Evolutionary conservation across 2,888 invertebrate species (phyloP), one percentile per base, ranked within the genome.

Genomic region (Cinara cedri): DNA sequence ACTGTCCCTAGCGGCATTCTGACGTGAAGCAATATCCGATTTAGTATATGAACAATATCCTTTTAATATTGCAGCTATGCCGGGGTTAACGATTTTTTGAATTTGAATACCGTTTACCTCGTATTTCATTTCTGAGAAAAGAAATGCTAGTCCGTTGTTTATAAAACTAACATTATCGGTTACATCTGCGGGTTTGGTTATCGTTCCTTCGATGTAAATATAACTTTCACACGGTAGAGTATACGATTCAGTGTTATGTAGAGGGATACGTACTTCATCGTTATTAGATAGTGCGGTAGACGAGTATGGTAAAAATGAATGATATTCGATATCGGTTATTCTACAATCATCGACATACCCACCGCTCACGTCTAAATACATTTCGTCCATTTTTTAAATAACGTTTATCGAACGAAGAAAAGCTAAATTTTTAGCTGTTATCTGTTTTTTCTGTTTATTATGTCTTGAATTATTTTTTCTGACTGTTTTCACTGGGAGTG

Each of bases 121-220:
- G 14, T 72, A 72, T 10, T 54, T 51, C 21, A 72, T 42, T 34
- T n/a, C n/a, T n/a, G n/a, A n/a, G n/a, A n/a, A n/a, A 49, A 71
- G 11, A 46, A 44, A 72, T 1, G 21, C 11, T 8, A 74, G 2
- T 2, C 60, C 70, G 19, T 81, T 74, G 62, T 76, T 81, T 44
- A 75, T 75, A 34, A 81, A 75, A 24, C 51, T 14, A 70, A 81
- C 55, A n/a, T 80, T 26, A 24, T 63, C 81, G 13, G 54, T 76
- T 46, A 75, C 8, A 16, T 57, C 66, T 42, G 54, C 51, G 14
- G 66, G 26, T 19, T 49, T 74, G 16, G 9, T 34, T 11, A 74
- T 60, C 4, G 42, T 4, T 0, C 49, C 74, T 14, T 74, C 63
- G 19, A 63, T 51, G 19, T 62, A 62, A 2, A 74, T 60, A 26